phyloP scores from a whole-genome alignment of 2,888 invertebrate species.

The Tricholauxania praeusta region DNA sequence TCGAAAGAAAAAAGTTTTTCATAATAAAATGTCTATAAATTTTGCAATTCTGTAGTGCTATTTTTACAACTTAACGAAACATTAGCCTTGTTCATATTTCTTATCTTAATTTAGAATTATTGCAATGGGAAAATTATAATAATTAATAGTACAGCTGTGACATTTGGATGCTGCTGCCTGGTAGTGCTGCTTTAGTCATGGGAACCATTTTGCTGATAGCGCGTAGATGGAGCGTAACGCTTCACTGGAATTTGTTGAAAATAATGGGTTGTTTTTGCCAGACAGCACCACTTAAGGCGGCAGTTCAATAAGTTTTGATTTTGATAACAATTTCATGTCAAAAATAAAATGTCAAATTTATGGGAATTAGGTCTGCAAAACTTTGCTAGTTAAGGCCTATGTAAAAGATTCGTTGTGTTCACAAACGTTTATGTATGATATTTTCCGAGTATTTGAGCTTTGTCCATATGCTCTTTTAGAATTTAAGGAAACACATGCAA shows the following conservation, averaged over 20 bases:
- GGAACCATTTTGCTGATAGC: slow-evolving; percentile 27
- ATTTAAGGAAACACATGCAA: no score
- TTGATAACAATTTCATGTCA: not conserved
- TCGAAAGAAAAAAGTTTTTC: not conserved
- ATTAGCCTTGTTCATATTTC: not conserved
- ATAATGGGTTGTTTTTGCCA: no score
- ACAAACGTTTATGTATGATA: not conserved
- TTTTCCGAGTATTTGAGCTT: no score
- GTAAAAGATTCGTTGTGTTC: not conserved
- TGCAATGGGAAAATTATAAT: slow-evolving; percentile 24
- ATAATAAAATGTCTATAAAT: no score
- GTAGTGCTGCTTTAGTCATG: slow-evolving; percentile 1
- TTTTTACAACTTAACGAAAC: slow-evolving; percentile 5
- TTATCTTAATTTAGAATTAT: slow-evolving; percentile 28
- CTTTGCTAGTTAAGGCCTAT: not conserved
- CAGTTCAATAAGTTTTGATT: not conserved
- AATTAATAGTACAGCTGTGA: slow-evolving; percentile 21
- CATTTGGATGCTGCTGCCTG: slow-evolving; percentile 9
- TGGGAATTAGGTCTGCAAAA: slow-evolving; percentile 9
- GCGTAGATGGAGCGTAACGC: not conserved
- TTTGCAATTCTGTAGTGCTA: no score
- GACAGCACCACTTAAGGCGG: not conserved
- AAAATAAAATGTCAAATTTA: not conserved
- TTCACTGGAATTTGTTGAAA: no score
- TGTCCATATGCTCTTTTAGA: no score